These are phyloP conservation scores for Ormyrus pomaceus DNA, from an alignment of 2,888 invertebrate species.

Conservation along the genomic window DNA sequence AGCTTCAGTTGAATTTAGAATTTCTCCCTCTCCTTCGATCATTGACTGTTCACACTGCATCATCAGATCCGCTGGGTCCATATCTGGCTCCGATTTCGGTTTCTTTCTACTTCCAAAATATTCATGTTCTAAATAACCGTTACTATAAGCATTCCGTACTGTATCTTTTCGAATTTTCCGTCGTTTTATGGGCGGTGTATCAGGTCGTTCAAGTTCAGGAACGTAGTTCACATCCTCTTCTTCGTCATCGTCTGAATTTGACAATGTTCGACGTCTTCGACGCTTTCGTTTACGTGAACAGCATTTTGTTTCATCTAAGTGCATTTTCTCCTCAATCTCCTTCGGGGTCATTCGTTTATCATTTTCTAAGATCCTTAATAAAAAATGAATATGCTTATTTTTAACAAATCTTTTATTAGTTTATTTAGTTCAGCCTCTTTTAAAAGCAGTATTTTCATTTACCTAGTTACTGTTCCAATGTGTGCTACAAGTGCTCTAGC, in stretches of 20 bases:
- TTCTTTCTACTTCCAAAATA: slow-evolving; percentile 19
- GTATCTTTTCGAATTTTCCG: slow-evolving; percentile 55
- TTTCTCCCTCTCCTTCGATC: slow-evolving; percentile 66
- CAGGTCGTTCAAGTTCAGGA: slow-evolving; percentile 44
- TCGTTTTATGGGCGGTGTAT: slow-evolving; percentile 57
- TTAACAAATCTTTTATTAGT: background rate
- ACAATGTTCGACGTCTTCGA: slow-evolving; percentile 65
- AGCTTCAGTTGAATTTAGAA: slow-evolving; percentile 55
- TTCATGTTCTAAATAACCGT: slow-evolving; percentile 58
- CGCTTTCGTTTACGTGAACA: slow-evolving; percentile 69
- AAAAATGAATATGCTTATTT: background rate
- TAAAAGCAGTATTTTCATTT: slow-evolving; percentile 32
- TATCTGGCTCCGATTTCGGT: slow-evolving; percentile 25
- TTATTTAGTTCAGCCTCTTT: slow-evolving; percentile 1
- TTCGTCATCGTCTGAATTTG: slow-evolving; percentile 67
- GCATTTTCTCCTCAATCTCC: slow-evolving; percentile 69
- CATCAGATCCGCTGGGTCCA: slow-evolving; percentile 53
- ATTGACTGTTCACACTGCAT: slow-evolving; percentile 68
- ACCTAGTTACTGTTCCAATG: slow-evolving; percentile 70
- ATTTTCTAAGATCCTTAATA: slow-evolving; percentile 65
- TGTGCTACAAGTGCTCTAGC: slow-evolving; percentile 85
- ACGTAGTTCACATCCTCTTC: slow-evolving; percentile 53
- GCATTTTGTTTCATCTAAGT: slow-evolving; percentile 70
- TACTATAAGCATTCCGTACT: slow-evolving; percentile 37
- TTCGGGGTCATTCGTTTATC: slow-evolving; percentile 62